Base-by-base conservation (phyloP, 1,140 invertebrate genomes). In the Aphelenchoides avenae region DNA sequence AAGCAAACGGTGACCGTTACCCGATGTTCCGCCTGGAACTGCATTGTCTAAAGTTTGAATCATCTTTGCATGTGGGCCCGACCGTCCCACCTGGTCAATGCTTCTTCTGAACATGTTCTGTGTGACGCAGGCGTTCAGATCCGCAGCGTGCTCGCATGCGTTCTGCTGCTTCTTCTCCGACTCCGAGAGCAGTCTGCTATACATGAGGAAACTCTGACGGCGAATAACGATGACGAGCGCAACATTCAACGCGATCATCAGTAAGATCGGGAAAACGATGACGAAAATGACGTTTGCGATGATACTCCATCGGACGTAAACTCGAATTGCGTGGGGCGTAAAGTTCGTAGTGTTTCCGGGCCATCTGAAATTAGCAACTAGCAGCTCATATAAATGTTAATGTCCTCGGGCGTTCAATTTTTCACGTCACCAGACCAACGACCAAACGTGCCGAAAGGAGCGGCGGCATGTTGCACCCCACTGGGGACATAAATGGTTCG, bases 181-280 rank as follows among this genome's bases (percentile, higher is more conserved):
- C 20, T 34, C 29, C 11, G 53, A 61, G 11, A 34, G 41, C 37
- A 65, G 36, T 5, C 49, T 40, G 31, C 54, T 65, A 51, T 55
- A 66, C 20, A 67, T 29, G 7, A 62, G 64, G 37, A 67, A 67
- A n/a, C 40, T 48, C 20, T 66, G 57, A 27, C 48, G 46, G 20
- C 68, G 53, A n/a, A 67, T 68, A 31, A 70, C 68, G 29, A 66
- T 39, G 11, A 67, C 34, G 13, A 67, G 41, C 4, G 68, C 65
- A 22, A 46, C 41, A 42, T 67, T 67, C 15, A 67, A 40, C 15
- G 39, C 60, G 24, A 67, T 27, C 68, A 67, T 71, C 27, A 71
- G 43, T 1, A 71, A 26, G 41, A 69, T 52, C 20, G 65, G 65
- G 7, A 71, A 29, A 5, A 71, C 52, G 27, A 67, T 60, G 33